Percentiles rank a stretch among this genome's conserved stretches.
Evolutionary conservation across 2,888 invertebrate species (phyloP).

Genomic region (Leptopilina drosophilae): DNA sequence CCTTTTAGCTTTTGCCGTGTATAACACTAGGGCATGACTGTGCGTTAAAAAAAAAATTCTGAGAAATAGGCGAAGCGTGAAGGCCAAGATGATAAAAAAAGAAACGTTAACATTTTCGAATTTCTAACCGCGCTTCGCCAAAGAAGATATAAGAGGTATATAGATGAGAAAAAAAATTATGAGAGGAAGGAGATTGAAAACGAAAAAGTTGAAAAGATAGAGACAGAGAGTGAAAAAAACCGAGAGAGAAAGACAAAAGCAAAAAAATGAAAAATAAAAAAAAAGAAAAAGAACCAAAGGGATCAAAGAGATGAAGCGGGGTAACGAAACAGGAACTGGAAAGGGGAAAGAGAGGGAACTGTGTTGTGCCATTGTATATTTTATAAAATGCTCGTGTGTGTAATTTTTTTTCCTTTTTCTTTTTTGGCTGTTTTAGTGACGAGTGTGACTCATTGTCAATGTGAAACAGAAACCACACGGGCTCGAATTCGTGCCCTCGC

Average conservation of each 20-base stretch:
- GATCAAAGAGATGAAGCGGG: slow-evolving; percentile 24
- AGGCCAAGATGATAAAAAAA: slow-evolving; percentile 58
- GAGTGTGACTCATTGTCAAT: slow-evolving; percentile 56
- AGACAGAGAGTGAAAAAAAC: slow-evolving; percentile 3
- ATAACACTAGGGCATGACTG: slow-evolving; percentile 48
- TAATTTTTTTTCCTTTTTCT: background rate
- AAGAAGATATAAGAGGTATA: background rate
- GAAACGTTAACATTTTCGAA: slow-evolving; percentile 57
- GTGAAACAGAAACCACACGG: slow-evolving; percentile 52
- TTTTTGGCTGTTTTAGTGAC: slow-evolving; percentile 46
- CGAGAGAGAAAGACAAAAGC: background rate
- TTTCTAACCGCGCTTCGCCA: slow-evolving; percentile 50
- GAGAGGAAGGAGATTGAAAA: background rate
- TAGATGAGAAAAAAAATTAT: slow-evolving; percentile 1
- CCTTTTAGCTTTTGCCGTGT: slow-evolving; percentile 27
- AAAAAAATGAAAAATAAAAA: background rate
- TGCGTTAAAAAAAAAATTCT: slow-evolving; percentile 57
- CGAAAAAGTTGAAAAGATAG: background rate
- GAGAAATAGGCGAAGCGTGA: slow-evolving; percentile 57
- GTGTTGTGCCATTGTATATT: slow-evolving; percentile 37
- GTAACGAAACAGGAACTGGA: slow-evolving; percentile 30
- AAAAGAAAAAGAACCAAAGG: slow-evolving; percentile 15
- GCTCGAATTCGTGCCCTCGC: slow-evolving; percentile 52
- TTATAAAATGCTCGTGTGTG: slow-evolving; percentile 36
- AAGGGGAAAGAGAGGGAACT: slow-evolving; percentile 30